Evolutionary conservation across 1,140 invertebrate species (phyloP), one percentile per base, ranked within the genome.

Genomic region (Solenopsis invicta): DNA sequence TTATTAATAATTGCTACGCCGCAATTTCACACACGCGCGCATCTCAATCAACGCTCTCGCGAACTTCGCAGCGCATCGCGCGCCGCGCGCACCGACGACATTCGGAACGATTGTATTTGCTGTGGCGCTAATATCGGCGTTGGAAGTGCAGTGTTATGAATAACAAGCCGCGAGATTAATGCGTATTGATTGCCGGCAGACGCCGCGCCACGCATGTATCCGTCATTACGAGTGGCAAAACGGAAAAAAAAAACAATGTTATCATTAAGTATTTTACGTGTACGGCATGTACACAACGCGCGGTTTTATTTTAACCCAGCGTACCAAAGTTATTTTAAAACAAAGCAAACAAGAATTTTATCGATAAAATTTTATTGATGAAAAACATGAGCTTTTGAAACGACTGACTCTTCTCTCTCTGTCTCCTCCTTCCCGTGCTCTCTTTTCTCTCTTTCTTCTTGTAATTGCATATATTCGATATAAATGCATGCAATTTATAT

Each of bases 91-190:
- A 21, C 8, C 24, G 41, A 62, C 21, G 56, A 48, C 61, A 64
- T 21, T 48, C 16, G 61, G 4, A 78, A 66, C 54, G 34, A 80
- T 80, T 54, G 37, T 80, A 67, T 67, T 80, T 50, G 45, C 52
- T 16, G 24, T 41, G 16, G 41, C 16, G n/a, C 9, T 29, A 48
- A 64, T 59, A 6, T 29, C n/a, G 24, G 21, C 21, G 21, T 6
- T 45, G 24, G 18, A 76, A 61, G 74, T 62, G 21, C 45, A 52
- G 34, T 10, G 61, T 80, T 80, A 80, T 37, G 66, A 71, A 59
- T 45, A 71, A 56, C 78, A 71, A 81, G 48, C n/a, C 21, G 48
- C 34, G n/a, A 69, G 64, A 81, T 81, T 81, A 56, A 56, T 50
- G 34, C 34, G 4, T 62, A 45, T 56, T 21, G 34, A 81, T 45